Base-by-base conservation (phyloP, 2,797 vertebrate species). In the Coregonus ussuriensis region DNA sequence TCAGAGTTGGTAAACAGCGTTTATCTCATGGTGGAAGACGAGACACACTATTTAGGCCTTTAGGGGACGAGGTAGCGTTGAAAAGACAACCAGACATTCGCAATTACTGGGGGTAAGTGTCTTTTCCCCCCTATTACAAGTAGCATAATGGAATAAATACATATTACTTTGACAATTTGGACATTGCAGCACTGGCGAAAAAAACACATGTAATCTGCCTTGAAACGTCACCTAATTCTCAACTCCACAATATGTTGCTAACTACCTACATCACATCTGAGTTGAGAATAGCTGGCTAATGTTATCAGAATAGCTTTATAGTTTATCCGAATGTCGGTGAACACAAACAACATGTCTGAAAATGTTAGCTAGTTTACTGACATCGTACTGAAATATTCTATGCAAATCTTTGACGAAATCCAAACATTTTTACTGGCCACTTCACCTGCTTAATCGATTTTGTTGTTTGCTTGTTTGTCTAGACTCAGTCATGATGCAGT, bases 1-100 rank as follows among this genome's bases (percentile, higher is more conserved):
- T 70, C 47, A 59, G 69, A 80, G 79, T 85, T 84, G 78, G 88
- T 89, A 89, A 88, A 89, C 86, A 88, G 71, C 69, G 71, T 76
- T 81, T 71, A 76, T 74, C 87, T 88, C 86, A 84, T 90, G 86
- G 86, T 83, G 16, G 35, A 47, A 71, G 71, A 51, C 37, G 1
- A 14, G 53, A 47, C 41, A 3, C 41, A 47, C 41, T 47, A 9
- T 47, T 47, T 47, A 47, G 37, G 51, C 41, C 41, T 47, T 31
- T 37, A 66, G 47, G 65, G 62, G 53, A 41, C 62, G 68, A 78
- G 66, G 62, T 67, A 70, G 72, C 56, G 25, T n/a, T n/a, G 15
- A 29, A 15, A 65, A 73, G 74, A 16, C 29, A 4, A 75, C 41
- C 4, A 41, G 37, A 51, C 16, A 76, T 59, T 78, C 21, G 65